These are phyloP conservation scores for Garrulus glandarius DNA, from an alignment of 2,797 vertebrate species.

Conservation along the genomic window DNA sequence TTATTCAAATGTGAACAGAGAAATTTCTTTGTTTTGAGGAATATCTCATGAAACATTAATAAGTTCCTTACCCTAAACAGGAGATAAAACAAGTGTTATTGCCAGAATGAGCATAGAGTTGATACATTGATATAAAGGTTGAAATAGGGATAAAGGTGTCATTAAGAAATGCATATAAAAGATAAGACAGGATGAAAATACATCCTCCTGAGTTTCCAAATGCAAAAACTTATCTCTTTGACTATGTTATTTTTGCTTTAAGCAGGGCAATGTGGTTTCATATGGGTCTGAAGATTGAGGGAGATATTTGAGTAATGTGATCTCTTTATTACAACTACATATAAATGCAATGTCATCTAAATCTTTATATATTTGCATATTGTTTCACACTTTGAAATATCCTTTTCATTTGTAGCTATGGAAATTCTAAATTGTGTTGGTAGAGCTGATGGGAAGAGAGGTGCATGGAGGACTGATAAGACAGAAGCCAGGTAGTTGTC, in stretches of 20 bases:
- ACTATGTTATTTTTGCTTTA: neutral
- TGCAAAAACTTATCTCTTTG: neutral
- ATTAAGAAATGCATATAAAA: neutral
- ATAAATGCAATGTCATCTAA: neutral
- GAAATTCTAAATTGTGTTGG: slow-evolving; percentile 92
- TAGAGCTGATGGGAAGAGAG: slow-evolving; percentile 91
- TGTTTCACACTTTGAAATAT: slow-evolving; percentile 48
- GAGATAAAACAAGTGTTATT: neutral
- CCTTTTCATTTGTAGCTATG: slow-evolving; percentile 81
- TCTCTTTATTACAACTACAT: neutral
- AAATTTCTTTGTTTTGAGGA: neutral
- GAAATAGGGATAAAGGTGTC: neutral
- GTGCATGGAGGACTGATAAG: slow-evolving; percentile 92
- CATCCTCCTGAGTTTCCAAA: neutral
- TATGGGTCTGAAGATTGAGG: neutral
- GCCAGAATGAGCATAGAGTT: neutral
- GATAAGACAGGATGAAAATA: neutral
- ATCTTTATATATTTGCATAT: neutral
- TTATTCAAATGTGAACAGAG: neutral
- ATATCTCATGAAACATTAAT: neutral
- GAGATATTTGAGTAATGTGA: neutral
- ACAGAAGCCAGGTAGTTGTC: slow-evolving; percentile 81
- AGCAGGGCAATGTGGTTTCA: neutral
- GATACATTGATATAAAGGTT: neutral
- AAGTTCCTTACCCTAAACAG: neutral